Conservation (phyloP, 2,888 invertebrate species). For the Philopedon plagiatum region DNA sequence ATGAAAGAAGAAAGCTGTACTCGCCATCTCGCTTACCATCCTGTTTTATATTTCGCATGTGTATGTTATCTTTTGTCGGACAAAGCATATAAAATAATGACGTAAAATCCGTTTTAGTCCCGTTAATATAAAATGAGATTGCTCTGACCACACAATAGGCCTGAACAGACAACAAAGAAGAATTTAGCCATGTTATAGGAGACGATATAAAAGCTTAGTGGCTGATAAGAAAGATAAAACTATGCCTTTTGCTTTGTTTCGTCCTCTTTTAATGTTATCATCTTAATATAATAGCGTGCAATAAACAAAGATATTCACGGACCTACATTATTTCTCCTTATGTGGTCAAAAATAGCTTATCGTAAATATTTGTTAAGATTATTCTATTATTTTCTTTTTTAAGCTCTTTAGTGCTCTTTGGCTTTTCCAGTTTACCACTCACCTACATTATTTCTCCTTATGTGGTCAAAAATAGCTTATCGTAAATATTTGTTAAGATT, state of each 20-base stretch:
- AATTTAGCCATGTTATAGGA: slow-evolving; percentile 10
- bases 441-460: no score
- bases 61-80: slow-evolving; percentile 6
- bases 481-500: no score
- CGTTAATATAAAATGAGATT: slow-evolving; percentile 13
- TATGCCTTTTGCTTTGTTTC: slow-evolving; percentile 17
- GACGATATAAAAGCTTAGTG: slow-evolving; percentile 6
- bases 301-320: not conserved
- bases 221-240: slow-evolving; percentile 8
- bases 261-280: slow-evolving; percentile 1
- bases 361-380: no score
- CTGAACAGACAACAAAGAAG: slow-evolving; percentile 13
- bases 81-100: slow-evolving; percentile 8
- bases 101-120: slow-evolving; percentile 5
- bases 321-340: not conserved
- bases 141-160: slow-evolving; percentile 14
- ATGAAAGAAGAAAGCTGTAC: not conserved
- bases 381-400: no score
- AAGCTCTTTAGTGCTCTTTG: no score
- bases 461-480: no score
- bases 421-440: no score
- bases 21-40: not conserved
- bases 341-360: no score
- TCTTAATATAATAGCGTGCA: slow-evolving; percentile 6
- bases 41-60: slow-evolving; percentile 3